phyloP scores from a whole-genome alignment of 2,888 invertebrate species.

The Lycocerus yunnanus region DNA sequence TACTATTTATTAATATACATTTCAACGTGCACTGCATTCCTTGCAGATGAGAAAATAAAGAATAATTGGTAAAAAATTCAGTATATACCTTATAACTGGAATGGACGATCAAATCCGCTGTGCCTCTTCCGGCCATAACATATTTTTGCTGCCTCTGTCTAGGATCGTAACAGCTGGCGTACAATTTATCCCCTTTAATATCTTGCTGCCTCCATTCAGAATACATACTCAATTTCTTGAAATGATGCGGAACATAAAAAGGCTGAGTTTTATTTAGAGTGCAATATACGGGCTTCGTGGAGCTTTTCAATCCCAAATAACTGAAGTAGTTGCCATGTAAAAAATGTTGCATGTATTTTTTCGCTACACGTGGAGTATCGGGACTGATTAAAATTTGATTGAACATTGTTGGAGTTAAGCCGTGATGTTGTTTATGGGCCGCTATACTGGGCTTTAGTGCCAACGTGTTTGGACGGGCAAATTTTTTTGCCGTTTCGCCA shows the following conservation, averaged over 20 bases:
- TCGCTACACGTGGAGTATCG: conserved; percentile 88
- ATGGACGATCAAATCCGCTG: conserved; percentile 51
- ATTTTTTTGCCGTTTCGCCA: conserved; percentile 65
- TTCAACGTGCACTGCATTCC: no score
- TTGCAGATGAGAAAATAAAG: not conserved
- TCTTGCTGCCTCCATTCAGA: conserved; percentile 78
- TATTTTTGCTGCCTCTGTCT: conserved; percentile 70
- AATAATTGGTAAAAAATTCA: not conserved
- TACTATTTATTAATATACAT: no score
- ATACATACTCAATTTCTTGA: conserved; percentile 93
- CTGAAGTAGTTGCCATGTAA: conserved; percentile 92
- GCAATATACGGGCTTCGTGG: conserved; percentile 89
- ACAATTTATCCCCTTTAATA: conserved; percentile 52
- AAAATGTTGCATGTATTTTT: conserved; percentile 87
- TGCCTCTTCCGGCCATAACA: conserved; percentile 63
- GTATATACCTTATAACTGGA: conserved; percentile 55
- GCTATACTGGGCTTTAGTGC: conserved; percentile 85
- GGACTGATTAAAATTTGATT: conserved; percentile 86
- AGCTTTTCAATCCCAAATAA: conserved; percentile 87
- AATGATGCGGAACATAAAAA: conserved; percentile 83
- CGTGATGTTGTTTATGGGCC: conserved; percentile 79
- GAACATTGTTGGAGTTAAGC: conserved; percentile 80
- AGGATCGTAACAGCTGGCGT: conserved; percentile 69
- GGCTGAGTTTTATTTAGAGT: conserved; percentile 93
- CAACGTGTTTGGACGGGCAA: conserved; percentile 79